Evolutionary conservation across 30 jellyfish, hydroid and myxozoan genomes (phyloP).

Genomic region (Turritopsis rubra): DNA sequence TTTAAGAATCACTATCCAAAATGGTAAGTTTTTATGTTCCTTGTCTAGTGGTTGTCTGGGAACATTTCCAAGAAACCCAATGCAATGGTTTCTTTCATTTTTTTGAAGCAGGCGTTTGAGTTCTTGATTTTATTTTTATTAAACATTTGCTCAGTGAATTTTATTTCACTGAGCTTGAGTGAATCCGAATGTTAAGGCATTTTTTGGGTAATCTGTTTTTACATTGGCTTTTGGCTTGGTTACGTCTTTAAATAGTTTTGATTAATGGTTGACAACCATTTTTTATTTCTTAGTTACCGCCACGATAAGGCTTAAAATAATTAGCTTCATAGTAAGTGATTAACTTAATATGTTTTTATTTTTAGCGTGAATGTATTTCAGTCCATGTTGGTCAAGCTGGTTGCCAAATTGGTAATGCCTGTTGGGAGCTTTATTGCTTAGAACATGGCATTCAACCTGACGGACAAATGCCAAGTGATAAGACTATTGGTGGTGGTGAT

Average conservation of each 20-base stretch:
- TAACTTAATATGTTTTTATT: neutral
- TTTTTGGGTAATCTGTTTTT: no score
- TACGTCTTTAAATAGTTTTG: no score
- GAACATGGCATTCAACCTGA: slow-evolving; percentile 99
- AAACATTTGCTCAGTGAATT: no score
- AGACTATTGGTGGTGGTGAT: slow-evolving; percentile 92
- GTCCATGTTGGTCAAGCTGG: slow-evolving; percentile 98
- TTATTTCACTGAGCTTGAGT: no score
- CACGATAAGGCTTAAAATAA: no score
- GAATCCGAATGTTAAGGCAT: no score
- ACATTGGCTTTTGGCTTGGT: no score
- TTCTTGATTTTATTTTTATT: neutral
- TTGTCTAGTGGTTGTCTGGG: neutral
- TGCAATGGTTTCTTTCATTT: neutral
- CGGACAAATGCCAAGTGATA: slow-evolving; percentile 93
- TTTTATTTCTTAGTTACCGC: neutral
- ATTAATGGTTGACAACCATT: neutral
- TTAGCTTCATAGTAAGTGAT: neutral
- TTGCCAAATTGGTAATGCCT: slow-evolving; percentile 95
- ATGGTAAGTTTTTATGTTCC: neutral
- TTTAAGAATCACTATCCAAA: neutral
- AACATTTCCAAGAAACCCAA: neutral
- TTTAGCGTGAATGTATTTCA: slow-evolving; percentile 89
- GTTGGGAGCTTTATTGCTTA: slow-evolving; percentile 95
- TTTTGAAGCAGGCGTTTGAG: neutral